Base-by-base conservation (phyloP, 2,888 invertebrate species). In the Ophion obscuratus region DNA sequence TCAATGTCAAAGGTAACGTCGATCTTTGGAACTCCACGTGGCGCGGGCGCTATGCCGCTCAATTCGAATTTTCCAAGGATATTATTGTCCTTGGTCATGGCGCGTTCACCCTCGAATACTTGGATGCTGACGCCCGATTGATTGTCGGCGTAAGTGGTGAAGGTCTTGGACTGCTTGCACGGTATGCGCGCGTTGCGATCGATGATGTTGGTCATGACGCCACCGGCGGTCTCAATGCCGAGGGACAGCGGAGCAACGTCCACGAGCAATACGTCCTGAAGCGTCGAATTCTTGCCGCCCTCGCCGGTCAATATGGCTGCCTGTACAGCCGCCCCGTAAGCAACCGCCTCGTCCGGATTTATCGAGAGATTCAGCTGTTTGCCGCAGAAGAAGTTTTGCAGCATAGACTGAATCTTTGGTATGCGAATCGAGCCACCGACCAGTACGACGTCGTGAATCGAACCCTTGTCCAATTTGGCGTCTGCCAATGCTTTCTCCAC, bases 301-400 rank as follows among this genome's bases (percentile, higher is more conserved):
- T 95, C 95, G 91, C 97, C 96, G 5, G 95, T 96, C 31, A 99
- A 95, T 89, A 98, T 98, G 47, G 98, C 98, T 2, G 98, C 98
- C 94, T 98, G 98, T 0, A 98, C 98, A 31, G 98, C 98, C 4
- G 98, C 98, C 7, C 98, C 98, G 92, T 98, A 98, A 0, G 99
- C 98, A 1, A 98, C 97, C 10, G 99, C 97, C 94, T 98, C 98
- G 90, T 98, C 98, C 0, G 98, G 98, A 94, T 99, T 98, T 89
- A 99, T 98, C 3, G 97, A 97, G 76, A 98, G 96, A 94, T 98
- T 98, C 27, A 98, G 94, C 79, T 97, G 96, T 94, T 98, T 97
- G 1, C 95, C 97, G 88, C 95, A 95, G 95, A 97, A 97, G 95
- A 96, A 97, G 92, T 96, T 96, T 92, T 96, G 96, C 24, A 97